Percentiles rank a stretch among this genome's conserved stretches.
These are phyloP conservation scores for Aporrectodea caliginosa DNA, from an alignment of 1,140 invertebrate species.

Conservation along the genomic window DNA sequence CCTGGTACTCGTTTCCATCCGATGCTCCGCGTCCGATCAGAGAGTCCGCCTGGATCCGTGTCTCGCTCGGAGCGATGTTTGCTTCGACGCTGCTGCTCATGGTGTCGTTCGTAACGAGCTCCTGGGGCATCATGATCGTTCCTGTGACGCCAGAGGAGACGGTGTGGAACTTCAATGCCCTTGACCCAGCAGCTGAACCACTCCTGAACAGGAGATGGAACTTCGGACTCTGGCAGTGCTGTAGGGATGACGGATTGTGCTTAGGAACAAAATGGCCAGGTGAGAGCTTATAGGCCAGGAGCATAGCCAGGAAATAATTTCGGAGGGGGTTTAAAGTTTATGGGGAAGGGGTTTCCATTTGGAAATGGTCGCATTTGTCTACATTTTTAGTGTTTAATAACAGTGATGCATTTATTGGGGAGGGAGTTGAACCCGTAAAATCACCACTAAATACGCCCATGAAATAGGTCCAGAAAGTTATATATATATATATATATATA, in stretches of 20 bases:
- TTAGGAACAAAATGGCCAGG: slow-evolving; percentile 20
- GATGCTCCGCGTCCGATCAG: too few relatives aligned
- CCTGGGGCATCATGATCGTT: slow-evolving; percentile 19
- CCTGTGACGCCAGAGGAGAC: background rate
- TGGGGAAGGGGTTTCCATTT: too few relatives aligned
- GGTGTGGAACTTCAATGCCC: background rate
- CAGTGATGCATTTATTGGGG: too few relatives aligned
- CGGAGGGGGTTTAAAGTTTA: too few relatives aligned
- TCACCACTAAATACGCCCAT: too few relatives aligned
- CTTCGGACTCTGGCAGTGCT: slow-evolving; percentile 29
- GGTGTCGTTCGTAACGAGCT: slow-evolving; percentile 26
- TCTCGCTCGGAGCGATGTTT: slow-evolving; percentile 12
- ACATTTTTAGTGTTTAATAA: too few relatives aligned
- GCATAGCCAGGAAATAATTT: too few relatives aligned
- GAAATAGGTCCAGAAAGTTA: too few relatives aligned
- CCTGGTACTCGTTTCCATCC: background rate
- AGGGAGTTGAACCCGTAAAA: too few relatives aligned
- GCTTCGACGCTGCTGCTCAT: slow-evolving; percentile 20
- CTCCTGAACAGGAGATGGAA: slow-evolving; percentile 5
- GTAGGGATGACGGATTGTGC: slow-evolving; percentile 24
- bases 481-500: too few relatives aligned
- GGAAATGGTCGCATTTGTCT: too few relatives aligned
- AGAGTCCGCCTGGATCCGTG: background rate
- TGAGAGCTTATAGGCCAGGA: too few relatives aligned
- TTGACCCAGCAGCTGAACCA: background rate